Evolutionary conservation across 2,797 vertebrate species (phyloP).

Genomic region (Macropodus opercularis): DNA sequence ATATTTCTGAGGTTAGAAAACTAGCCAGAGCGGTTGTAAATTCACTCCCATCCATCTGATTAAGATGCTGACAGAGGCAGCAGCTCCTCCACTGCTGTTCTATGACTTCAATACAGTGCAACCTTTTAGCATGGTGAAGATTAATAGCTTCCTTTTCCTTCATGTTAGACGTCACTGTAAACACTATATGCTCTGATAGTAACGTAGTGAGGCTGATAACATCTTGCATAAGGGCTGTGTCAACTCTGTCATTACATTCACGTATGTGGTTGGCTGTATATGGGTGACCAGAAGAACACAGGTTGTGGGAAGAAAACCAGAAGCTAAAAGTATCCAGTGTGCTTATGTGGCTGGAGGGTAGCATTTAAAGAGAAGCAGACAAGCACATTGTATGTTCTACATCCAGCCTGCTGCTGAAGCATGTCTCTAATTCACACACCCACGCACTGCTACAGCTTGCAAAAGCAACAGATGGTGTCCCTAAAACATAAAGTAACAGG

Average conservation of each 20-base stretch:
- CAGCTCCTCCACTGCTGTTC: conserved; percentile 15
- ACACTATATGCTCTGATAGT: too few species aligned
- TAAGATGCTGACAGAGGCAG: conserved; percentile 20
- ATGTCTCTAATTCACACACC: conserved; percentile 4
- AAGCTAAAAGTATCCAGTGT: conserved; percentile 51
- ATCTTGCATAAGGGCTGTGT: not conserved
- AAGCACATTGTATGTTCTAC: conserved; percentile 36
- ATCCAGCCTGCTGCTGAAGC: conserved; percentile 32
- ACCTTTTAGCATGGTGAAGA: not conserved
- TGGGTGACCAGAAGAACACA: conserved; percentile 12
- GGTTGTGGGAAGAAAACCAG: conserved; percentile 45
- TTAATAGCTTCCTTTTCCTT: conserved; percentile 4
- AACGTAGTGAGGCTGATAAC: not conserved
- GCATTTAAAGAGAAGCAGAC: conserved; percentile 62
- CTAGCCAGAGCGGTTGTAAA: conserved; percentile 33
- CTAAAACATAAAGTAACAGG: conserved; percentile 1
- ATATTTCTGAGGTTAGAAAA: conserved; percentile 36
- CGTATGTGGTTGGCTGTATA: conserved; percentile 21
- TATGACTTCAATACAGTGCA: conserved; percentile 7
- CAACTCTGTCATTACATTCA: conserved; percentile 12
- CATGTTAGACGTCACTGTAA: too few species aligned
- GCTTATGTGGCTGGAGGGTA: conserved; percentile 60
- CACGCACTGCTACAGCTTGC: conserved; percentile 2
- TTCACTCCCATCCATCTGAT: conserved; percentile 22
- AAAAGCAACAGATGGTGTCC: conserved; percentile 38